Evolutionary conservation across 2,797 vertebrate species (phyloP).

Genomic region (Danio jaintianensis): DNA sequence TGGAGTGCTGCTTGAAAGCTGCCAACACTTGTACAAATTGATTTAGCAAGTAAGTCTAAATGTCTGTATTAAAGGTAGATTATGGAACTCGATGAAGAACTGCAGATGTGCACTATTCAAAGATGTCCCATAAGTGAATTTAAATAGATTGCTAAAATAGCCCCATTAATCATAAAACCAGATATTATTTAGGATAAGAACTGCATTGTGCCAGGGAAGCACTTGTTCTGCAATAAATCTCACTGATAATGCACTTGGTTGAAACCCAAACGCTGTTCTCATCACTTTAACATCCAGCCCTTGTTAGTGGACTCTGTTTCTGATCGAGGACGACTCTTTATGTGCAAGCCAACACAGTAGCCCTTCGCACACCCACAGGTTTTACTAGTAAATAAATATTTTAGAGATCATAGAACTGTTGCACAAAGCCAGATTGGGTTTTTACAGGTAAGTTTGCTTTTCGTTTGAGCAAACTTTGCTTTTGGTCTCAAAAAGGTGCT

Average conservation of each 20-base stretch:
- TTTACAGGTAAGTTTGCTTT: no score
- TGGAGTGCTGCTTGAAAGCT: constrained; percentile 24
- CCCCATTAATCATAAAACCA: constrained; percentile 58
- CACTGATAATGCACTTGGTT: constrained; percentile 50
- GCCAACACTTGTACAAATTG: constrained; percentile 23
- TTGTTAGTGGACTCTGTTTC: constrained; percentile 27
- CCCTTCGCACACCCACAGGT: neutral
- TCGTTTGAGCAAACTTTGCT: no score
- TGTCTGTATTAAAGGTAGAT: constrained; percentile 40
- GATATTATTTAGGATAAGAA: constrained; percentile 59
- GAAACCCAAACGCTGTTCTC: constrained; percentile 42
- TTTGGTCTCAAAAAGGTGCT: no score
- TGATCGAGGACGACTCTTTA: constrained; percentile 6
- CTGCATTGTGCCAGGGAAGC: constrained; percentile 27
- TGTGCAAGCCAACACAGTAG: neutral
- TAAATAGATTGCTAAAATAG: constrained; percentile 58
- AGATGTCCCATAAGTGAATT: constrained; percentile 58
- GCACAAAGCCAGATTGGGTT: no score
- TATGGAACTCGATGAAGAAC: neutral
- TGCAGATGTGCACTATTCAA: constrained; percentile 43
- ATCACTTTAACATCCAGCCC: constrained; percentile 25
- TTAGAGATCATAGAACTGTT: no score
- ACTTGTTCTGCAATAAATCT: constrained; percentile 48
- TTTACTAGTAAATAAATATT: no score
- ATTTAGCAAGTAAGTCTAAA: constrained; percentile 35